phyloP scores from a whole-genome alignment of 2,888 invertebrate species.

The Dolomedes plantarius region DNA sequence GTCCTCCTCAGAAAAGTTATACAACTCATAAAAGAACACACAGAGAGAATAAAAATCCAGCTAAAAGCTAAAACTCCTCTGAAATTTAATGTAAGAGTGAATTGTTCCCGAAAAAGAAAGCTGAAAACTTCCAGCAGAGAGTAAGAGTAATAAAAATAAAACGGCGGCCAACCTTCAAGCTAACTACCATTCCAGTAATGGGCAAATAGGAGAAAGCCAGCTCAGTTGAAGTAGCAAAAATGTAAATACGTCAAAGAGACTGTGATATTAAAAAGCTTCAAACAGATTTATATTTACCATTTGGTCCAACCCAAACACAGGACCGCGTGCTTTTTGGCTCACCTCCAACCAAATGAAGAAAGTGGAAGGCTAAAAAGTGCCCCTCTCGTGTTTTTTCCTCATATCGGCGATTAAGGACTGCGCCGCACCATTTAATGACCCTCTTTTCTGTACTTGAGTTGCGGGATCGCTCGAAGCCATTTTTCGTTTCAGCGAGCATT shows the following conservation, averaged over 20 bases:
- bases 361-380: conserved; percentile 37
- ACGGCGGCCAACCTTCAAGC: neutral
- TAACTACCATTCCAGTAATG: conserved; percentile 8
- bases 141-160: neutral
- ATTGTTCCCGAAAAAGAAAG: neutral
- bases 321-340: conserved; percentile 56
- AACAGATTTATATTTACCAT: conserved; percentile 54
- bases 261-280: conserved; percentile 62
- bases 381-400: neutral
- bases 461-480: conserved; percentile 44
- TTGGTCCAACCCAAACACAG: conserved; percentile 49
- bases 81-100: neutral
- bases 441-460: neutral
- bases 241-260: conserved; percentile 46
- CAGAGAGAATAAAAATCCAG: neutral
- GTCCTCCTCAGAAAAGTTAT: too few relatives aligned
- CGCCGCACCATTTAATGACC: conserved; percentile 55
- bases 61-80: neutral
- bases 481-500: conserved; percentile 44
- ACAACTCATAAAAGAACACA: too few relatives aligned
- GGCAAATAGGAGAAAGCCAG: conserved; percentile 25
- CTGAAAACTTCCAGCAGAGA: conserved; percentile 1
- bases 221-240: conserved; percentile 38
- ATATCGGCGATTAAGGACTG: conserved; percentile 1
- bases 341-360: conserved; percentile 46